Conservation (phyloP, 2,888 invertebrate genomes). For the Cantharis nigra region DNA sequence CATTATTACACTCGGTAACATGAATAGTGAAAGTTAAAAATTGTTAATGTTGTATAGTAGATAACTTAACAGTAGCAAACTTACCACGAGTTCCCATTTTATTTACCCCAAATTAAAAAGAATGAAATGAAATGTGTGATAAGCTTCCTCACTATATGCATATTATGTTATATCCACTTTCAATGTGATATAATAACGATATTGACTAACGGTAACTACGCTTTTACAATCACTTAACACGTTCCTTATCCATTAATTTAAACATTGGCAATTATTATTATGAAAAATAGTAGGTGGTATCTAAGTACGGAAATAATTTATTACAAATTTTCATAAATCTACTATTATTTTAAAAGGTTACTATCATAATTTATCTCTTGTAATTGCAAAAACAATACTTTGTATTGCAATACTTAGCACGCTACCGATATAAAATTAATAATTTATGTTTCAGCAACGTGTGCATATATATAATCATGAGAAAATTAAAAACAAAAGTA, state of each 20-base stretch:
- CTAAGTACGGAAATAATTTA: background rate
- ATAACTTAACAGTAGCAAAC: too few species aligned
- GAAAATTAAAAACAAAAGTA: background rate
- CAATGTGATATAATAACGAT: background rate
- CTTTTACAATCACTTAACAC: background rate
- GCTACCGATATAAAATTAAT: background rate
- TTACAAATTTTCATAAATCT: background rate
- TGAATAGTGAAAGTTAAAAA: too few species aligned
- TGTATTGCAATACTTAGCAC: background rate
- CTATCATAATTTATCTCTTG: background rate
- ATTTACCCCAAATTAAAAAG: too few species aligned
- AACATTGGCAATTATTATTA: background rate
- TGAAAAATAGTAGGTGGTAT: background rate
- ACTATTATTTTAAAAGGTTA: background rate
- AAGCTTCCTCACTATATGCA: background rate
- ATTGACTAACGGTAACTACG: background rate
- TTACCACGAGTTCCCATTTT: too few species aligned
- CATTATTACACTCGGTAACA: too few species aligned
- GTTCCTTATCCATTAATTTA: background rate
- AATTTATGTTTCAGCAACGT: background rate
- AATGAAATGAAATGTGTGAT: background rate
- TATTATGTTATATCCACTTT: background rate
- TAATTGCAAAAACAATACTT: background rate
- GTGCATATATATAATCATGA: background rate
- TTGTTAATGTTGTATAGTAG: too few species aligned